phyloP scores from a whole-genome alignment of 2,888 invertebrate species.

The Phyllotreta cruciferae region DNA sequence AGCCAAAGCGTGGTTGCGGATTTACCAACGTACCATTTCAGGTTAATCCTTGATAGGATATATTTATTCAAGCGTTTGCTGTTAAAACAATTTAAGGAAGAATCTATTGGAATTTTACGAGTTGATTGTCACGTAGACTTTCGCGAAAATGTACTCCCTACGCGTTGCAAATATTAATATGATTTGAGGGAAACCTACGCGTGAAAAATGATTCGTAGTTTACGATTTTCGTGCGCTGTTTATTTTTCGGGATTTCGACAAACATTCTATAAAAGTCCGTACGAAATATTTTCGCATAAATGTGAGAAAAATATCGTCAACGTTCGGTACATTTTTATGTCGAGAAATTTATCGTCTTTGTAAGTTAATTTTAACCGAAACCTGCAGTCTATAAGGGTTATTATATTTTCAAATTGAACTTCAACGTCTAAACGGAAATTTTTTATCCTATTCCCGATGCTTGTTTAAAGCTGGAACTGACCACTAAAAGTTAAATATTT shows the following conservation, averaged over 20 bases:
- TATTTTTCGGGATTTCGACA: slow-evolving; percentile 7
- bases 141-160: not conserved
- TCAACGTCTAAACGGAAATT: no score
- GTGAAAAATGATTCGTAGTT: no score
- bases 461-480: no score
- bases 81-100: slow-evolving; percentile 10
- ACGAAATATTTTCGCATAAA: slow-evolving; percentile 5
- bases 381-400: not conserved
- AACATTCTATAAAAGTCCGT: not conserved
- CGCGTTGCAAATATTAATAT: no score
- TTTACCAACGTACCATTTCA: slow-evolving; percentile 23
- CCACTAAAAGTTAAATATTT: no score
- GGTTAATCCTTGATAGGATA: slow-evolving; percentile 18
- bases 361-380: not conserved
- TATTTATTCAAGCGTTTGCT: slow-evolving; percentile 11
- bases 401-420: no score
- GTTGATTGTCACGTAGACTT: slow-evolving; percentile 8
- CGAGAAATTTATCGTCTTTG: slow-evolving; percentile 9
- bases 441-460: no score
- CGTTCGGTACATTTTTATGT: slow-evolving; percentile 10
- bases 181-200: no score
- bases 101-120: slow-evolving; percentile 1
- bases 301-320: slow-evolving; percentile 2
- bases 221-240: not conserved
- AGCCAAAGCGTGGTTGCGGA: slow-evolving; percentile 19